These are phyloP conservation scores for Cacatua alba DNA, from an alignment of 2,113 vertebrate species.

Conservation along the genomic window DNA sequence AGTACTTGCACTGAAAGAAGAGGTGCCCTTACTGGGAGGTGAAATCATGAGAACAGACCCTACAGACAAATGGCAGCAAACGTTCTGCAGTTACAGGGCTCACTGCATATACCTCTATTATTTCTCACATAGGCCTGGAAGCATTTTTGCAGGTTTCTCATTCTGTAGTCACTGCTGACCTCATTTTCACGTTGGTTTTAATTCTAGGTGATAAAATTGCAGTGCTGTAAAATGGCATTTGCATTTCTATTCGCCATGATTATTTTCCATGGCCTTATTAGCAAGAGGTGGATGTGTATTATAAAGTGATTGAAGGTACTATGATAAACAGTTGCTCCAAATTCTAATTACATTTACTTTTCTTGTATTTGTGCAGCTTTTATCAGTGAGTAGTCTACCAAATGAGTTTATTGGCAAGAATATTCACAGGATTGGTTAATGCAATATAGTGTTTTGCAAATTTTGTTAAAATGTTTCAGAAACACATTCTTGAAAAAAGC, in stretches of 20 bases:
- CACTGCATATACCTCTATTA: background rate
- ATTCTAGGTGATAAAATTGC: background rate
- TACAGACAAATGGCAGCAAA: background rate
- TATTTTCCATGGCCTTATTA: background rate
- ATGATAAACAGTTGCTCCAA: background rate
- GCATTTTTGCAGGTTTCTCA: background rate
- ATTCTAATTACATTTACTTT: background rate
- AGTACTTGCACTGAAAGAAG: background rate
- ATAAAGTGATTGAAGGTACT: background rate
- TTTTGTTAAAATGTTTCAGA: accelerated
- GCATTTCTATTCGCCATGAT: background rate
- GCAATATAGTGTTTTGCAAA: background rate
- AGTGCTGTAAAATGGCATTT: background rate
- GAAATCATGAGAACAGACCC: background rate
- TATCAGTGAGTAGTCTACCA: background rate
- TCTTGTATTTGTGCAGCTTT: background rate
- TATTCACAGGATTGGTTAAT: background rate
- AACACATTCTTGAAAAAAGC: background rate
- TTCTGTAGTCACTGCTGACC: background rate
- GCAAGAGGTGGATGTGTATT: background rate
- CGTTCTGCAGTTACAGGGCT: background rate
- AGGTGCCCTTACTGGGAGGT: background rate
- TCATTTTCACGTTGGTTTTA: background rate
- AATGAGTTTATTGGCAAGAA: background rate
- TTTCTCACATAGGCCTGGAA: background rate